Base-by-base conservation (phyloP, 2,113 vertebrate genomes). In the Ochotona curzoniae region DNA sequence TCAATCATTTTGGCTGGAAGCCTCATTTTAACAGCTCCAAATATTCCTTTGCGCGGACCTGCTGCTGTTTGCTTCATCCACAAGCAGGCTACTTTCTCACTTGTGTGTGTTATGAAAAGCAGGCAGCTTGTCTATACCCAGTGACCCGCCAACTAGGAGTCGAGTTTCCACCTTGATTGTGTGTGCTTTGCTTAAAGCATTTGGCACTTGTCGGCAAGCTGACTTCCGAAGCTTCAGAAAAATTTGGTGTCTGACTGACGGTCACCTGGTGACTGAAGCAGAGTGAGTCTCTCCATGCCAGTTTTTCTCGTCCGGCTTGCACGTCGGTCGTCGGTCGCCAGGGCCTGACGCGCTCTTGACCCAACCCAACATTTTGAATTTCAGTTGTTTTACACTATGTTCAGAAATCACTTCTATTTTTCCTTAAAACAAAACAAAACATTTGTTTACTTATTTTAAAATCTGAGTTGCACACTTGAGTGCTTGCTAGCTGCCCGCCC, bases 131-230 rank as follows among this genome's bases (percentile, higher is more conserved):
- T 15, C 13, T 47, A 12, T 3, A 18, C 9, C 61, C 44, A 54
- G 1, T 0, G 7, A 23, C n/a, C 70, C 21, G 18, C 7, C 73
- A n/a, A 20, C 49, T 30, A 12, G 1, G 7, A n/a, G 13, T 21
- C 23, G 30, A 57, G 79, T 47, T 66, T 87, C 66, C 25, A 21
- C 60, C 30, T 71, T 69, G 44, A 67, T 5, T n/a, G n/a, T n/a
- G 1, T 17, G 35, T 1, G 49, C 28, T 66, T 49, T 75, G 21
- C 10, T 32, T 30, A 38, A 32, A 71, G 26, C 17, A 8, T 57
- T 64, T 26, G 25, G 23, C 69, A 20, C 4, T 32, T 5, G 32
- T 28, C n/a, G 20, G 64, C 23, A n/a, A 74, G 66, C 2, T 12
- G 35, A 83, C 66, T 44, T 44, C 11, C 6, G 18, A 30, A 64